Base-by-base conservation (phyloP, 2,797 vertebrate species). In the Australoheros facetus region DNA sequence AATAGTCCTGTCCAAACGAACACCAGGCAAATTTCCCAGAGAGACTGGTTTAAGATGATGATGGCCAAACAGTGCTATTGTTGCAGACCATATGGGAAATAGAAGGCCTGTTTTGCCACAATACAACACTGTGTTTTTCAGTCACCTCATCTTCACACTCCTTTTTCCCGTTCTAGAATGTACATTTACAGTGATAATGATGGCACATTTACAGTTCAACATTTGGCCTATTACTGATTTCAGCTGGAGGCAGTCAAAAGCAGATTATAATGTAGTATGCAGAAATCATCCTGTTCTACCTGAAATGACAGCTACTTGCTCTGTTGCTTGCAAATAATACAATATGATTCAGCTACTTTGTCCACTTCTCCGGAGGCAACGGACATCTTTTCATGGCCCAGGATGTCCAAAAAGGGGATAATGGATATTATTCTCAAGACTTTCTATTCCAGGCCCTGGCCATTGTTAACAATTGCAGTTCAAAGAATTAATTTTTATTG, bases 21-120 rank as follows among this genome's bases (percentile, higher is more conserved):
- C 53, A 71, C 55, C 77, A 85, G 86, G 87, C 85, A 86, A 69
- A 78, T 62, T 81, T 89, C 82, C 90, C 82, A 81, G 79, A 77
- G 53, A 77, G 77, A 80, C 75, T 56, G 69, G 60, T 87, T 78
- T 79, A 42, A 78, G 78, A 80, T 69, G 70, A 53, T 58, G 80
- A 89, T 86, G 71, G 42, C 75, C 48, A 81, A 28, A 76, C 74
- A 57, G 79, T 39, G 55, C 45, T 14, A 82, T 90, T 90, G 85
- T 89, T 82, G 75, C 17, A 56, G 77, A 80, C 39, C 60, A 66
- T 69, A 53, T 80, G 74, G 73, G 66, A 84, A 86, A 83, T 66
- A 83, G 32, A 56, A 81, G 69, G 62, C 11, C 80, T 30, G 16
- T 56, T 60, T 73, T 80, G 57, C 82, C 51, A 55, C 58, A 55